phyloP scores from a whole-genome alignment of 2,113 vertebrate genomes.

The Rhadina sibilatrix region DNA sequence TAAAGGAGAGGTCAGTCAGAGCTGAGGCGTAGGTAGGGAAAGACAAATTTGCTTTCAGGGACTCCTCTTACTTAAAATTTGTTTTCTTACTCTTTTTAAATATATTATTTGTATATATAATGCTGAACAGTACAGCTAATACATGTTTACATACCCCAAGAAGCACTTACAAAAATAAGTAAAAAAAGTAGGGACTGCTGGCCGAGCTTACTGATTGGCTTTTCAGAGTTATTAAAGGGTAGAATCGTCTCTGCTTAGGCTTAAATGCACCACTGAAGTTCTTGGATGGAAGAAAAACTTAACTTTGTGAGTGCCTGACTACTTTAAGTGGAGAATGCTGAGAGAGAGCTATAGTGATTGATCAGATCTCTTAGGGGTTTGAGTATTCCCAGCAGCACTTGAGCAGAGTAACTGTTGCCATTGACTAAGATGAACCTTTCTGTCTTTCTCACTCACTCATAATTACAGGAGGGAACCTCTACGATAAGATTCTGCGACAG shows the following conservation, averaged over 20 bases:
- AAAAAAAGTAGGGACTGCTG: neutral
- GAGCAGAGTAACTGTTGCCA: neutral
- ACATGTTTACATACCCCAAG: neutral
- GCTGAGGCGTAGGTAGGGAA: neutral
- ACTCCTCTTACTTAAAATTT: neutral
- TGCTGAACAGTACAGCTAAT: neutral
- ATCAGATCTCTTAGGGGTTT: neutral
- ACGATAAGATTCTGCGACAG: conserved; percentile 94
- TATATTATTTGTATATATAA: neutral
- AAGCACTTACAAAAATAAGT: neutral
- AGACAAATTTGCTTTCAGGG: neutral
- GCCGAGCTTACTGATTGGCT: neutral
- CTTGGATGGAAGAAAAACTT: neutral
- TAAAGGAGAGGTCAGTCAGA: neutral
- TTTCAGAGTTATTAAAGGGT: neutral
- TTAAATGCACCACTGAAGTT: neutral
- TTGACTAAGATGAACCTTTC: neutral
- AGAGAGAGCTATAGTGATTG: neutral
- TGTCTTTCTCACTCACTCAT: conserved; percentile 33
- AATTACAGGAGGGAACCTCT: conserved; percentile 91
- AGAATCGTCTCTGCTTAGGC: neutral
- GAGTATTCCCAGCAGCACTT: neutral
- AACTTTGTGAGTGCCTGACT: neutral
- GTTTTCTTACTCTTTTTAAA: neutral
- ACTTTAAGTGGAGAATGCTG: neutral